Base-by-base conservation (phyloP, 2,888 invertebrate species). In the Aphidius colemani region DNA sequence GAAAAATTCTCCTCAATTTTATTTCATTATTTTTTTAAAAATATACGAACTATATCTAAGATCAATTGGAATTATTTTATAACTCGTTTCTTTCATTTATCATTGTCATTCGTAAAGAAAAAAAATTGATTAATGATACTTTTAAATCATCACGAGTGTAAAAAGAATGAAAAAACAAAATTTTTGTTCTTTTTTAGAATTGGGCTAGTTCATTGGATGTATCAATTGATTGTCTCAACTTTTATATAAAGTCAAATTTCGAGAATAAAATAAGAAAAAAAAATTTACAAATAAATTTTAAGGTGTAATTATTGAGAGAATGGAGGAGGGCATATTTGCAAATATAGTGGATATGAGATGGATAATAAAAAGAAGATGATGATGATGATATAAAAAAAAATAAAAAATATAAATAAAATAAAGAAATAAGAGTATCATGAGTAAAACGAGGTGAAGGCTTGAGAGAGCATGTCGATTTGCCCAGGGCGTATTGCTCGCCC, bases 371-470 rank as follows among this genome's bases (percentile, higher is more conserved):
- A 39, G 57, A 57, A 46, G 57, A 46, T 57, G 46, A 57, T 57
- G n/a, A 46, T 46, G 57, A 57, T 45, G 57, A 57, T 45, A 45
- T 56, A 60, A 53, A 50, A 53, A 63, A 39, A 48, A 55, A n/a
- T 46, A 10, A 59, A 62, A 67, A 66, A 61, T 67, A 67, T 68
- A 66, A 68, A 64, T 43, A 60, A 62, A 61, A 61, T 53, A 59
- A 67, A 61, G 62, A 60, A 68, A 66, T 63, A 67, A 59, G 64
- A 68, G 66, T 43, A 67, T 61, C 64, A 65, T 7, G 11, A 53
- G 49, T 43, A 49, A 65, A 65, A 65, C 58, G 63, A 63, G 63
- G 59, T 58, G 48, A 58, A 65, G 61, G 61, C 61, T 57, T 50
- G 56, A 60, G 59, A 67, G 62, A 62, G 65, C 63, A 30, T 30